phyloP scores from a whole-genome alignment of 2,113 vertebrate genomes.

The Datnioides undecimradiatus region DNA sequence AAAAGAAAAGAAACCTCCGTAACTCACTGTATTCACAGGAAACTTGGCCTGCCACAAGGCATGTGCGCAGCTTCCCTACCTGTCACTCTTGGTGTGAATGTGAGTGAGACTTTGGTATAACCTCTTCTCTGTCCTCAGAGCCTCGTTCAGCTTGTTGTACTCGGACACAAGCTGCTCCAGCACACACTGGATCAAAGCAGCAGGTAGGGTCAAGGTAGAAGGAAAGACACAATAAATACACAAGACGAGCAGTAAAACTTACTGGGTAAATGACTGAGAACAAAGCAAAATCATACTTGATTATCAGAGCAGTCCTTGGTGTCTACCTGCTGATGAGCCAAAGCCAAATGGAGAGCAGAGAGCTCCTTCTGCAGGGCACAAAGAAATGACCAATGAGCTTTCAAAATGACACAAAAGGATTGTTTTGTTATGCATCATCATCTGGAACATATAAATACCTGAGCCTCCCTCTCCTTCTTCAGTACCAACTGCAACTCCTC shows the following conservation, averaged over 20 bases:
- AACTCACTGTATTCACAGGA: neutral
- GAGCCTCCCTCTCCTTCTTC: conserved; percentile 91
- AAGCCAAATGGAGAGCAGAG: conserved; percentile 84
- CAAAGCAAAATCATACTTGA: conserved; percentile 80
- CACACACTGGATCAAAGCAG: conserved; percentile 74
- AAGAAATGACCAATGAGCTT: neutral
- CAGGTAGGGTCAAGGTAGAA: neutral
- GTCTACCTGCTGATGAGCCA: conserved; percentile 83
- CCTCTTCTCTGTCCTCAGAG: conserved; percentile 90
- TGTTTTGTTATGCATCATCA: neutral
- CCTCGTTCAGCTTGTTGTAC: conserved; percentile 89
- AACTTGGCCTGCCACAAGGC: neutral
- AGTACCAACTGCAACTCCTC: conserved; percentile 91
- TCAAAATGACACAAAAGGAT: neutral
- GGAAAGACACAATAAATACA: neutral
- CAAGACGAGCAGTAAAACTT: neutral
- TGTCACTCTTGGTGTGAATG: conserved; percentile 84
- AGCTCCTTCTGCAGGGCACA: conserved; percentile 86
- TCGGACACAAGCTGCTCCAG: conserved; percentile 91
- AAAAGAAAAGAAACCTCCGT: too few relatives aligned
- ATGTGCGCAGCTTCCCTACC: conserved; percentile 78
- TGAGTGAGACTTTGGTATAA: conserved; percentile 91
- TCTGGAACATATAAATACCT: conserved; percentile 81
- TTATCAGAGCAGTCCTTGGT: conserved; percentile 84
- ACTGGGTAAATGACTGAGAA: neutral